A percentile compares a stretch with the other conserved stretches of the same genome.
Conservation (phyloP, 2,888 invertebrate genomes). For the Arenicola marina region DNA sequence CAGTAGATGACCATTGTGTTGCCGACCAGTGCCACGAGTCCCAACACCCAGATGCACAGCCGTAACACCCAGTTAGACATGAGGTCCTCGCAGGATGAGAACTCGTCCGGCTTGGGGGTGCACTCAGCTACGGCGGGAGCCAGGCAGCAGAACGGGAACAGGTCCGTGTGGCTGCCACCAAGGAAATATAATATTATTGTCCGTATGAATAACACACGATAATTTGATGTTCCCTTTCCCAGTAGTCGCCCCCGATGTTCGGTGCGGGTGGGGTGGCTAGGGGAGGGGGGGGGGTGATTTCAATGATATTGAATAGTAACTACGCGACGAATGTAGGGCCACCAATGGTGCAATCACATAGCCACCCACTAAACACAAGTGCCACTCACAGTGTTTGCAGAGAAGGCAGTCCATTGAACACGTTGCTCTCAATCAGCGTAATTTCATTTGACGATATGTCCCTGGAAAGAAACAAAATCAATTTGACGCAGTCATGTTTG, state of each 20-base stretch:
- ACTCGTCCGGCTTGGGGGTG: conserved; percentile 53
- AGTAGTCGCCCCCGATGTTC: no score
- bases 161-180: conserved; percentile 61
- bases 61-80: conserved; percentile 56
- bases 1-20: conserved; percentile 53
- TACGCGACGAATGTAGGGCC: no score
- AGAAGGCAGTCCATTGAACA: conserved; percentile 48
- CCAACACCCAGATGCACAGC: conserved; percentile 53
- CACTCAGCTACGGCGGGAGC: conserved; percentile 52
- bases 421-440: conserved; percentile 42
- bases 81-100: conserved; percentile 58
- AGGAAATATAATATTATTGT: no score
- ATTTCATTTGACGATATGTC: conserved; percentile 50
- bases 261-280: no score
- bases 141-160: conserved; percentile 62
- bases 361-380: no score
- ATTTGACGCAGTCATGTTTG: no score
- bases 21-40: conserved; percentile 48
- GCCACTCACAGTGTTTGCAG: conserved; percentile 52
- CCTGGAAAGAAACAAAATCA: no score
- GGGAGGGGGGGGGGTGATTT: no score
- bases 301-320: no score
- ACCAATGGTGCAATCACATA: no score
- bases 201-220: no score
- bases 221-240: no score